Conservation (phyloP, 2,797 vertebrate species). For the Sebastes glaucus region DNA sequence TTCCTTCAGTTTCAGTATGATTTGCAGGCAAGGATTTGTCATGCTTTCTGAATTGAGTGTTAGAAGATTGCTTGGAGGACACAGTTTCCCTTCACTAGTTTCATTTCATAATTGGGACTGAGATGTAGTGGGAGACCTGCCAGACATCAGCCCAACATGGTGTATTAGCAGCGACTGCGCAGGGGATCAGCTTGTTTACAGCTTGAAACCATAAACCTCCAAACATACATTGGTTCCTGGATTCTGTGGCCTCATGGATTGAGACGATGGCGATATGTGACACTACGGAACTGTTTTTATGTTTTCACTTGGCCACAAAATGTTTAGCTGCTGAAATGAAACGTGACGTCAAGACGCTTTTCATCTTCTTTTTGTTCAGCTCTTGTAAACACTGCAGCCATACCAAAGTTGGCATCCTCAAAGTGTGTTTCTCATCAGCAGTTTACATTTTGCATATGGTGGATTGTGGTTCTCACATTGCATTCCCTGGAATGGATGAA, state of each 20-base stretch:
- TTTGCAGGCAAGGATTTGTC: slow-evolving; percentile 4
- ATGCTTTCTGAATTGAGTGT: slow-evolving; percentile 13
- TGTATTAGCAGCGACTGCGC: slow-evolving; percentile 7
- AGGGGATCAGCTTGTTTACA: slow-evolving; percentile 23
- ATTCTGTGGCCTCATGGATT: slow-evolving; percentile 1
- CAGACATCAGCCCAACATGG: slow-evolving; percentile 38
- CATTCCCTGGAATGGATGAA: slow-evolving; percentile 37
- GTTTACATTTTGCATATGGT: slow-evolving; percentile 55
- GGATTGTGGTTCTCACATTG: slow-evolving; percentile 41
- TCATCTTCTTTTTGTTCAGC: slow-evolving; percentile 48
- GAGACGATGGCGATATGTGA: slow-evolving; percentile 10
- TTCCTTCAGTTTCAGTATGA: slow-evolving; percentile 8
- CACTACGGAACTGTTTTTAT: slow-evolving; percentile 17
- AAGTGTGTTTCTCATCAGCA: slow-evolving; percentile 58
- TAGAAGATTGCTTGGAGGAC: slow-evolving; percentile 21
- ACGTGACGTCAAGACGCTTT: slow-evolving; percentile 38
- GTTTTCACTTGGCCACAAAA: slow-evolving; percentile 33
- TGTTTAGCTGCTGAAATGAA: slow-evolving; percentile 55
- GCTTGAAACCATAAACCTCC: slow-evolving; percentile 32
- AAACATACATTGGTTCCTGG: slow-evolving; percentile 27
- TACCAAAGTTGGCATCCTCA: slow-evolving; percentile 25
- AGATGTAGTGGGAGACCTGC: slow-evolving; percentile 15
- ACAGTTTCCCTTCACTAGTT: slow-evolving; percentile 26
- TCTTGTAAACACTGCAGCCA: slow-evolving; percentile 49
- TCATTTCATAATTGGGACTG: slow-evolving; percentile 35